phyloP scores from a whole-genome alignment of 2,797 vertebrate species.

The Helarctos malayanus region DNA sequence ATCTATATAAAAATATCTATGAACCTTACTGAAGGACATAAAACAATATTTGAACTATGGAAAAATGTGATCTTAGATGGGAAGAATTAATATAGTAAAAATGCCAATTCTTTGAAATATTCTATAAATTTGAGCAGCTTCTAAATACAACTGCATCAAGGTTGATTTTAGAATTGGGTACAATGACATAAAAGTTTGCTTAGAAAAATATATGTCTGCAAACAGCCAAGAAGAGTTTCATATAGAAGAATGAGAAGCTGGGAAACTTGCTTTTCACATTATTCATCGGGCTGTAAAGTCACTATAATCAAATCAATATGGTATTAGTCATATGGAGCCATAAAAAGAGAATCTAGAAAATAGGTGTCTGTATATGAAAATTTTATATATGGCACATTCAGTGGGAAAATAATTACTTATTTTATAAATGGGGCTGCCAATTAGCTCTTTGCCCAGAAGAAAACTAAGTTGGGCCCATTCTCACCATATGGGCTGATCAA shows the following conservation, averaged over 20 bases:
- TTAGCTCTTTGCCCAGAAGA: not conserved
- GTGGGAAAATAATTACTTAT: not conserved
- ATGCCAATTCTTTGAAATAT: constrained; percentile 55
- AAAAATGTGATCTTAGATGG: constrained; percentile 12
- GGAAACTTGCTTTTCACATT: constrained; percentile 52
- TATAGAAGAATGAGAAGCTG: constrained; percentile 5
- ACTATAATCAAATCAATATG: constrained; percentile 57
- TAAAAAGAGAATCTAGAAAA: constrained; percentile 58
- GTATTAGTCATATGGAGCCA: not conserved
- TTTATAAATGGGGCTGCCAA: not conserved
- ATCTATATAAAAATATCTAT: not conserved
- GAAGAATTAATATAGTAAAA: constrained; percentile 52
- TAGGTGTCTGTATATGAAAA: not conserved
- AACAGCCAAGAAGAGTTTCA: constrained; percentile 50
- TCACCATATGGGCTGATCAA: not conserved
- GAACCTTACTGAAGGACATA: not conserved
- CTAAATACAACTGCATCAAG: constrained; percentile 55
- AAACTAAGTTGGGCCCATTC: not conserved
- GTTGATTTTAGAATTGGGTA: constrained; percentile 59
- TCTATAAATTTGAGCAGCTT: constrained; percentile 60
- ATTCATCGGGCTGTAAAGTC: constrained; percentile 24
- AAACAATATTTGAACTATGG: not conserved
- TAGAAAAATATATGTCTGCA: constrained; percentile 15
- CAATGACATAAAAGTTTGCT: constrained; percentile 41
- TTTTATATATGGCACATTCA: not conserved